Evolutionary conservation across 2,113 vertebrate species (phyloP).

Genomic region (Phylloscopus whistleri): DNA sequence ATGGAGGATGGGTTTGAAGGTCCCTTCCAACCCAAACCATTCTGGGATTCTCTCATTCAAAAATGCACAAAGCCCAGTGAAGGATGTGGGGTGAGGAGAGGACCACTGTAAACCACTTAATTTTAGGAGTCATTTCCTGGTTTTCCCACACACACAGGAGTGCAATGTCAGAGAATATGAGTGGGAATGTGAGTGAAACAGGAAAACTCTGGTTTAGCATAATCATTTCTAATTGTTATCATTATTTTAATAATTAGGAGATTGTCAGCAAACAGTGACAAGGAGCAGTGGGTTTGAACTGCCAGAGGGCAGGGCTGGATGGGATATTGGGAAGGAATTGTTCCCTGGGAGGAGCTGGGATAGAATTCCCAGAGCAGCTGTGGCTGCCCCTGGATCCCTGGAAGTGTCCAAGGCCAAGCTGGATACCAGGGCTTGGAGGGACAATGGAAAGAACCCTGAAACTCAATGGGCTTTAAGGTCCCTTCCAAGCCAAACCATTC

Average conservation of each 20-base stretch:
- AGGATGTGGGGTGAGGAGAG: not conserved
- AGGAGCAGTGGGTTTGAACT: not conserved
- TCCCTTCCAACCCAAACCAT: not conserved
- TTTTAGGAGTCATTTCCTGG: not conserved
- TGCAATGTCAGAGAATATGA: not conserved
- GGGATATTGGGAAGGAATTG: not conserved
- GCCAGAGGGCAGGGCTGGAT: not conserved
- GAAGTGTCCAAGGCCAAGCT: not conserved
- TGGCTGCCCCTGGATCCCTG: not conserved
- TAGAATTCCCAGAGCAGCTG: not conserved
- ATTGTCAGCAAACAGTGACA: no score
- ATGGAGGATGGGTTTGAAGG: not conserved
- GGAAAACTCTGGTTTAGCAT: not conserved
- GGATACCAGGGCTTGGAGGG: not conserved
- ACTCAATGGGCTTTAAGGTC: not conserved
- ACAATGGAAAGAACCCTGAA: not conserved
- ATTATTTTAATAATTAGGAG: not conserved
- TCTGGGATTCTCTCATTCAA: not conserved
- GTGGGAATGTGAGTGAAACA: not conserved
- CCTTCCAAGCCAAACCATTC: not conserved
- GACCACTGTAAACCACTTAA: accelerated
- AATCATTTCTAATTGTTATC: not conserved
- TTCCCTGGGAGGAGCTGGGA: not conserved
- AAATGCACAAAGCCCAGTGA: not conserved
- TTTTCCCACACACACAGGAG: accelerated